Percentiles rank a stretch among this genome's conserved stretches.
phyloP scores from a whole-genome alignment of 2,888 invertebrate species.

The Ochropleura leucogaster region DNA sequence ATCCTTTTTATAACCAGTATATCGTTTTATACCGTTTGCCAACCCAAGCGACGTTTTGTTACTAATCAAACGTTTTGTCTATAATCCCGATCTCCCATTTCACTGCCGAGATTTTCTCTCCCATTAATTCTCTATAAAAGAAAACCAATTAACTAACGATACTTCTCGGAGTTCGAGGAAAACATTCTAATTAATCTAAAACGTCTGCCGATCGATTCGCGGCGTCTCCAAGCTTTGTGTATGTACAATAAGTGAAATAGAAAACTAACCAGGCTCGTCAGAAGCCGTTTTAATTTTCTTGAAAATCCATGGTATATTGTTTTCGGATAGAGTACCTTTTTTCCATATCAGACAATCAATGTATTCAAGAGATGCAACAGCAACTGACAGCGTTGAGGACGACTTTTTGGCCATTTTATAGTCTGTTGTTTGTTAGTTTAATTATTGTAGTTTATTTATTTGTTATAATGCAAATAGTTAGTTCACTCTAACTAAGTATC shows the following conservation, averaged over 20 bases:
- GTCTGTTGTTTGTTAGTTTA: too few relatives aligned
- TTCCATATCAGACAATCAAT: too few relatives aligned
- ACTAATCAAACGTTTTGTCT: constrained; percentile 4
- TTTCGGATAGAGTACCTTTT: too few relatives aligned
- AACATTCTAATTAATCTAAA: constrained; percentile 59
- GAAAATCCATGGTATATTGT: too few relatives aligned
- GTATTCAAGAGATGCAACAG: too few relatives aligned
- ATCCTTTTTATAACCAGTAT: not conserved
- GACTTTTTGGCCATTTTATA: too few relatives aligned
- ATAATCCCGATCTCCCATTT: constrained; percentile 27
- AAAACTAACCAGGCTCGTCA: too few relatives aligned
- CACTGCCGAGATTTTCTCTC: not conserved
- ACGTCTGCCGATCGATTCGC: constrained; percentile 24
- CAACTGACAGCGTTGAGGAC: too few relatives aligned
- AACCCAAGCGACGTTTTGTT: not conserved
- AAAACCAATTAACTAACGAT: constrained; percentile 54
- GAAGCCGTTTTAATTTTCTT: too few relatives aligned
- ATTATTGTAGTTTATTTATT: too few relatives aligned
- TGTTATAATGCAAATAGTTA: too few relatives aligned
- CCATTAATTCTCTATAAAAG: constrained; percentile 47
- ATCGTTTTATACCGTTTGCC: not conserved
- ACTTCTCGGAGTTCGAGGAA: constrained; percentile 33
- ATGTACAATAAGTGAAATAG: not conserved
- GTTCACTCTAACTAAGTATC: too few relatives aligned
- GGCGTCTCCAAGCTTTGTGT: constrained; percentile 14